Evolutionary conservation across 1,140 invertebrate genomes (phyloP).

Genomic region (Paralvinella palmiformis): DNA sequence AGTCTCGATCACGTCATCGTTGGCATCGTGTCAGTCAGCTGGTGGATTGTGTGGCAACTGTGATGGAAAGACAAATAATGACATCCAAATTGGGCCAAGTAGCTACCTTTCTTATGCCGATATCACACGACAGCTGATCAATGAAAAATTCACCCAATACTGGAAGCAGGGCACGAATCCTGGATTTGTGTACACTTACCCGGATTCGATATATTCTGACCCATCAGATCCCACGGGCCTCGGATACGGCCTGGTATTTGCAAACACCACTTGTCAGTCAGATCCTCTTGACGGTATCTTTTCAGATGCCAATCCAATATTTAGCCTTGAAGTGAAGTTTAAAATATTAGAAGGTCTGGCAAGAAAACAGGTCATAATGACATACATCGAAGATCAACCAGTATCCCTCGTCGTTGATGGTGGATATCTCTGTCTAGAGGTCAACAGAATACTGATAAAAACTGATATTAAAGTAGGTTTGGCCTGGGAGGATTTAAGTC

Average conservation of each 20-base stretch:
- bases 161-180: slow-evolving; percentile 10
- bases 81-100: slow-evolving; percentile 18
- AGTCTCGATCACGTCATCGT: neutral
- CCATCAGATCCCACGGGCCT: neutral
- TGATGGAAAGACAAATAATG: slow-evolving; percentile 23
- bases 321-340: too few species aligned
- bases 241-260: slow-evolving; percentile 20
- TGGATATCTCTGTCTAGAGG: neutral
- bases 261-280: slow-evolving; percentile 21
- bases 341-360: too few species aligned
- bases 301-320: too few species aligned
- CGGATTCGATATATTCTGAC: neutral
- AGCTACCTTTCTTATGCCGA: slow-evolving; percentile 6
- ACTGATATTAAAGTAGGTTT: neutral
- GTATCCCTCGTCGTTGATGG: neutral
- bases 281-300: slow-evolving; percentile 5
- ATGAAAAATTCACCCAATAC: slow-evolving; percentile 18
- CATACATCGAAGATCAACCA: too few species aligned
- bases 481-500: neutral
- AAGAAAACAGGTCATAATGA: too few species aligned
- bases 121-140: slow-evolving; percentile 21
- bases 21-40: slow-evolving; percentile 9
- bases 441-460: too few species aligned
- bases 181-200: slow-evolving; percentile 21
- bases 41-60: slow-evolving; percentile 26